Conservation (phyloP, 2,888 invertebrate species). For the Crepidodera aurea region DNA sequence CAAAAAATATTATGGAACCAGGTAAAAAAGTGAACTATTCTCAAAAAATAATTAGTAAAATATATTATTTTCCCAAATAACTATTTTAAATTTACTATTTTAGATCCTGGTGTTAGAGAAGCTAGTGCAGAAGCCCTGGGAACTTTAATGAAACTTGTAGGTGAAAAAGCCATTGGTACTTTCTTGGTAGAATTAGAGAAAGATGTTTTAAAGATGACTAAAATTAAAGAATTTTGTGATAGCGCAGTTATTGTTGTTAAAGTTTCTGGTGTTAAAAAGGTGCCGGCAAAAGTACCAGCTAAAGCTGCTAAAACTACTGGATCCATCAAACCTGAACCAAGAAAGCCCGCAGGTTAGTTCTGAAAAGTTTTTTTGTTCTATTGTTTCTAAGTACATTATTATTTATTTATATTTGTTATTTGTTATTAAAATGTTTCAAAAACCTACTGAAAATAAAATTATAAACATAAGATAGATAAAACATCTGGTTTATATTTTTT, state of each 20-base stretch:
- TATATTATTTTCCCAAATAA: too few species aligned
- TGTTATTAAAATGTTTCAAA: too few species aligned
- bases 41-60: neutral
- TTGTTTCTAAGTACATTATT: too few species aligned
- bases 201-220: slow-evolving; percentile 89
- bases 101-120: slow-evolving; percentile 90
- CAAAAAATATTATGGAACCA: slow-evolving; percentile 81
- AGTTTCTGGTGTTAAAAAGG: slow-evolving; percentile 69
- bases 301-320: slow-evolving; percentile 30
- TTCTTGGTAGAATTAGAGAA: slow-evolving; percentile 90
- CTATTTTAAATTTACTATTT: slow-evolving; percentile 26
- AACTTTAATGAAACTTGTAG: slow-evolving; percentile 90
- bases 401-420: too few species aligned
- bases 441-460: too few species aligned
- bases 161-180: slow-evolving; percentile 88
- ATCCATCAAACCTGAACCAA: slow-evolving; percentile 56
- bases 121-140: slow-evolving; percentile 93
- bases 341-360: neutral
- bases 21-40: slow-evolving; percentile 61
- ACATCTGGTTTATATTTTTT: too few species aligned
- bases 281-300: slow-evolving; percentile 59
- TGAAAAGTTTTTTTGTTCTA: slow-evolving; percentile 10
- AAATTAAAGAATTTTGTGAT: slow-evolving; percentile 93
- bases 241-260: slow-evolving; percentile 89
- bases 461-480: too few species aligned